Conservation (phyloP, 2,797 vertebrate genomes). For the Nyctalus aviator region DNA sequence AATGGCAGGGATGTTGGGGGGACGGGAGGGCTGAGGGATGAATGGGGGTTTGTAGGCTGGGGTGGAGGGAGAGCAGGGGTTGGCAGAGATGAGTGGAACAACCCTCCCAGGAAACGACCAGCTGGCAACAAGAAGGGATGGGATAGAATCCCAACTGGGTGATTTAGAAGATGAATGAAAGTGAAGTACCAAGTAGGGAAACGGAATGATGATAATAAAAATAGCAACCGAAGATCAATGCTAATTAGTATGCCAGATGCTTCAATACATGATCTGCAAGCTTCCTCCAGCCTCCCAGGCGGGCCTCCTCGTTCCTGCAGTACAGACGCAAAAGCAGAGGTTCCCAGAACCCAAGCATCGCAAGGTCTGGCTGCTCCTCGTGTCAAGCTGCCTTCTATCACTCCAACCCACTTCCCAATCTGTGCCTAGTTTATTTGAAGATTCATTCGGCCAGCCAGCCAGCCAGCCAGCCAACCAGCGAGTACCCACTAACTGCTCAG, state of each 20-base stretch:
- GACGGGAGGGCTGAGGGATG: neutral
- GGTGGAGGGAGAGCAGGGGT: neutral
- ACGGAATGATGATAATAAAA: slow-evolving; percentile 16
- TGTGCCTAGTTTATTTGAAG: neutral
- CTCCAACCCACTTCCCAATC: neutral
- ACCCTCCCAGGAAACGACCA: neutral
- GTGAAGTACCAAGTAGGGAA: neutral
- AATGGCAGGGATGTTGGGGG: neutral
- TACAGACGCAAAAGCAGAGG: slow-evolving; percentile 34
- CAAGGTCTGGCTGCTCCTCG: neutral
- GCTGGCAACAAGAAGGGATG: neutral
- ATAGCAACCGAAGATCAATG: slow-evolving; percentile 23
- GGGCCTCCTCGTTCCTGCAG: neutral
- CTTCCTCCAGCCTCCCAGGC: neutral
- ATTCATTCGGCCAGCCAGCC: neutral
- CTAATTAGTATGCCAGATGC: slow-evolving; percentile 34
- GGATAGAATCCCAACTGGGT: neutral
- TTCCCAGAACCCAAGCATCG: neutral
- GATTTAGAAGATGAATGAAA: slow-evolving; percentile 25
- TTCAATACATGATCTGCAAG: neutral
- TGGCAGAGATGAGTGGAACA: neutral
- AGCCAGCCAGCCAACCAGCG: neutral
- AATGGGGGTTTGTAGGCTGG: neutral
- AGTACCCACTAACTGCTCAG: neutral
- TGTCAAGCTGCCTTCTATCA: neutral